A percentile compares a stretch with the other conserved stretches of the same genome.
phyloP scores from a whole-genome alignment of 2,888 invertebrate species.

The Phymatocera aterrima region DNA sequence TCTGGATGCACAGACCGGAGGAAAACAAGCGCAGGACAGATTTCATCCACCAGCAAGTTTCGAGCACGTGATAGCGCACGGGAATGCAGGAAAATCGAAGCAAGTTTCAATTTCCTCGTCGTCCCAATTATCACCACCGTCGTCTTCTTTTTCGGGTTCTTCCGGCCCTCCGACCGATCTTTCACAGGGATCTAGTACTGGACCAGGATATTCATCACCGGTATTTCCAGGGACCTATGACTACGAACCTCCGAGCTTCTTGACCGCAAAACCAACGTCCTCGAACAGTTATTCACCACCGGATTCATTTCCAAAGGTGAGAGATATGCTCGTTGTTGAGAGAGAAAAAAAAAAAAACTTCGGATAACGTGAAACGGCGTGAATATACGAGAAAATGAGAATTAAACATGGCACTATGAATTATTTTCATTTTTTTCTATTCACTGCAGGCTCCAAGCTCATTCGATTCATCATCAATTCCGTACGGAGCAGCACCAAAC shows the following conservation, averaged over 20 bases:
- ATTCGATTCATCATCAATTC: conserved; percentile 11
- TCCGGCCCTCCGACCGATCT: background rate
- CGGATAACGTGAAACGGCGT: too few species aligned
- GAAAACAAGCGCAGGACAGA: conserved; percentile 63
- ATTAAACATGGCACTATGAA: too few species aligned
- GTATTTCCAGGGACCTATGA: conserved; percentile 55
- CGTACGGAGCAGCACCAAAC: conserved; percentile 22
- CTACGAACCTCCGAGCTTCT: conserved; percentile 54
- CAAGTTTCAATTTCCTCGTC: background rate
- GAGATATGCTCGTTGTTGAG: too few species aligned
- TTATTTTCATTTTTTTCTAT: background rate
- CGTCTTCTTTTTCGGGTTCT: conserved; percentile 11
- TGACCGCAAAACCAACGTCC: conserved; percentile 48
- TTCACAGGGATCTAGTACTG: background rate
- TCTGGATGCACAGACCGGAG: conserved; percentile 53
- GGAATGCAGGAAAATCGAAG: conserved; percentile 1
- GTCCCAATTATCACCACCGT: background rate
- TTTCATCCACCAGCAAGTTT: conserved; percentile 67
- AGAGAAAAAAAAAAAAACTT: too few species aligned
- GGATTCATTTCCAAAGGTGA: conserved; percentile 55
- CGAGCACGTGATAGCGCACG: conserved; percentile 52
- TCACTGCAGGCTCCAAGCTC: conserved; percentile 21
- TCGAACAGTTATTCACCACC: conserved; percentile 50
- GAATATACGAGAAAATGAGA: too few species aligned
- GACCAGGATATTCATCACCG: conserved; percentile 52